Conservation (phyloP, 2,113 vertebrate genomes). For the Phrynosoma platyrhinos region DNA sequence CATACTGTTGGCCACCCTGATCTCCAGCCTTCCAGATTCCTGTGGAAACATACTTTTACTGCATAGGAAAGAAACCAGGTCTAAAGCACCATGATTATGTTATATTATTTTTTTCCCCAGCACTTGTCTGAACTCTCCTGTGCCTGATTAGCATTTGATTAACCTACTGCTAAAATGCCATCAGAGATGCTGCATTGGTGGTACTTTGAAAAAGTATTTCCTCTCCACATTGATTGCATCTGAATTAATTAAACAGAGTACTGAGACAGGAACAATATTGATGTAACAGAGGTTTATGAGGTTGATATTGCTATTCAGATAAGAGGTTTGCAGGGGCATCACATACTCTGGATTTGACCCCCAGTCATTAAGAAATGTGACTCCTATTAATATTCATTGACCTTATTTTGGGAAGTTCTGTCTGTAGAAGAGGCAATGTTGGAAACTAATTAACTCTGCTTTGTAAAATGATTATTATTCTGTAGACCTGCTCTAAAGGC, state of each 20-base stretch:
- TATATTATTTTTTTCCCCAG: constrained; percentile 63
- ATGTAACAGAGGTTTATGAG: constrained; percentile 71
- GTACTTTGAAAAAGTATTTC: constrained; percentile 50
- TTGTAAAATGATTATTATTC: constrained; percentile 3
- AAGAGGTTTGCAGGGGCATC: constrained; percentile 52
- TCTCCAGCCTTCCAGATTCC: not conserved
- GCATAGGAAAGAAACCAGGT: constrained; percentile 56
- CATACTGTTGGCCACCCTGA: not conserved
- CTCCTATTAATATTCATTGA: constrained; percentile 66
- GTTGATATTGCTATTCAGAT: constrained; percentile 65
- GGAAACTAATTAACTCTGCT: constrained; percentile 63
- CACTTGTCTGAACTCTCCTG: constrained; percentile 69
- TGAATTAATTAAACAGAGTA: constrained; percentile 70
- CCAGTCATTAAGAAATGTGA: constrained; percentile 60
- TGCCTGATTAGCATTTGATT: constrained; percentile 74
- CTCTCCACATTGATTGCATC: constrained; percentile 71
- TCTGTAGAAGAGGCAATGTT: not conserved
- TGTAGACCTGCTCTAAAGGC: not conserved
- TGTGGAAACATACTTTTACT: constrained; percentile 43
- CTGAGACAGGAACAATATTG: constrained; percentile 72
- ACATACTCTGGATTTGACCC: not conserved
- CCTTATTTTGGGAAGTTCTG: constrained; percentile 65
- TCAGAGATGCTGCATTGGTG: constrained; percentile 30
- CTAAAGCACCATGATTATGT: constrained; percentile 51
- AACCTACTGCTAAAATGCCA: constrained; percentile 69